These are phyloP conservation scores for Pseudonaja textilis DNA, from an alignment of 2,113 vertebrate species.

Conservation along the genomic window DNA sequence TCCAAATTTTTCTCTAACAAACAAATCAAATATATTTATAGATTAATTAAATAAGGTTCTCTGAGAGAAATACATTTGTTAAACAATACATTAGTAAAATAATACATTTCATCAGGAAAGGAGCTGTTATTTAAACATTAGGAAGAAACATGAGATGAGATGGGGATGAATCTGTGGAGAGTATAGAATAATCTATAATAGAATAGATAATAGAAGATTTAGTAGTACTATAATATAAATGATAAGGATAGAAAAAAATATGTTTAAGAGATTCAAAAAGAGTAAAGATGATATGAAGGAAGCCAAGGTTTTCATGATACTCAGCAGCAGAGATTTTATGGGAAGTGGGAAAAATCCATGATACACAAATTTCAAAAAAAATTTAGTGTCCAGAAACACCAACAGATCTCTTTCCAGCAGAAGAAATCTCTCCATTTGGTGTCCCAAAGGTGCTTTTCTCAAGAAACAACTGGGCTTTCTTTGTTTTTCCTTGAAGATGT, in stretches of 20 bases:
- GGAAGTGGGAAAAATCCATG: not conserved
- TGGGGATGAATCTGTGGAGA: not conserved
- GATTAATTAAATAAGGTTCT: not conserved
- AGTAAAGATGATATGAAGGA: not conserved
- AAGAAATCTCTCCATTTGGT: not conserved
- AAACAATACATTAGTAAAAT: not conserved
- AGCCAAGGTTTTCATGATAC: not conserved
- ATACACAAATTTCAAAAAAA: not conserved
- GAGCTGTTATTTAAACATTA: not conserved
- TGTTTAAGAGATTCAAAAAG: not conserved
- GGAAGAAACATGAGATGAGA: not conserved
- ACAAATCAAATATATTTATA: not conserved
- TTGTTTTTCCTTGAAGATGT: not conserved
- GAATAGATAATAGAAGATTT: too few species aligned
- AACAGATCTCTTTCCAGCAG: not conserved
- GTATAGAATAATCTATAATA: too few species aligned
- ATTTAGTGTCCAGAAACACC: not conserved
- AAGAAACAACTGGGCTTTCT: not conserved
- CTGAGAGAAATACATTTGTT: too few species aligned
- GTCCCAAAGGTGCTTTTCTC: not conserved
- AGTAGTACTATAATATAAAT: not conserved
- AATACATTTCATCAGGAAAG: not conserved
- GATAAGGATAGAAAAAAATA: not conserved
- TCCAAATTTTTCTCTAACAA: not conserved
- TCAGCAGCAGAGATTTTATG: not conserved